These are phyloP conservation scores for Perithous albicinctus DNA, from an alignment of 2,888 invertebrate genomes.

Conservation along the genomic window DNA sequence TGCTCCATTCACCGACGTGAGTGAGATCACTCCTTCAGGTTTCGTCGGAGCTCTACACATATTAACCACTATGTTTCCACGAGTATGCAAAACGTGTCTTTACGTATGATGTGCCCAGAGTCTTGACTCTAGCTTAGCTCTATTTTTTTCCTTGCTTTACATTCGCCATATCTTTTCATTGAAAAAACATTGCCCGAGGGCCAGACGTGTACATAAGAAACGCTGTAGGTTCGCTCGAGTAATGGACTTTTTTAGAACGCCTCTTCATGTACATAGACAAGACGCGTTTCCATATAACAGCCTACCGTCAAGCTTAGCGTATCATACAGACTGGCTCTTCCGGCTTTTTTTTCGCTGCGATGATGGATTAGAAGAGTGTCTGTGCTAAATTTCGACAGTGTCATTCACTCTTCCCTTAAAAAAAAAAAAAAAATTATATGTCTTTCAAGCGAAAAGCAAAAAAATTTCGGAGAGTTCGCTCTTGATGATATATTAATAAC, in stretches of 20 bases:
- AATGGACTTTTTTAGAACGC: conserved; percentile 69
- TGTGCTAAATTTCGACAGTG: conserved; percentile 23
- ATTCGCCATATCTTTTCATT: conserved; percentile 56
- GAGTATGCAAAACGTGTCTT: neutral
- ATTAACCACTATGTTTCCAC: neutral
- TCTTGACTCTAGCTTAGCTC: conserved; percentile 49
- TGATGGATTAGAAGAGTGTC: conserved; percentile 57
- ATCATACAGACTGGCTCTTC: conserved; percentile 31
- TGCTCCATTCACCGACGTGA: conserved; percentile 77
- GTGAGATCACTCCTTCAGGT: conserved; percentile 55
- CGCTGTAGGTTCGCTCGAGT: conserved; percentile 49
- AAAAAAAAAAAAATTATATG: conserved; percentile 14
- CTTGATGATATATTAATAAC: conserved; percentile 38
- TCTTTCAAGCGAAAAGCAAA: no score
- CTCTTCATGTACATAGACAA: conserved; percentile 41
- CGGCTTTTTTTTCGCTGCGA: conserved; percentile 41
- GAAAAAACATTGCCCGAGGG: conserved; percentile 59
- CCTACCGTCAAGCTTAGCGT: neutral
- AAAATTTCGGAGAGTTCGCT: conserved; percentile 37
- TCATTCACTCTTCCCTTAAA: conserved; percentile 18
- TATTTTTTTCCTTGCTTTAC: conserved; percentile 39
- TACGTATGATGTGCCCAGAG: conserved; percentile 3
- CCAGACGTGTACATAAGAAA: conserved; percentile 63
- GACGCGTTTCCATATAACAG: neutral
- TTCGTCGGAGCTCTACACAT: conserved; percentile 12